Conservation (phyloP, 2,113 vertebrate genomes). For the Vombatus ursinus region DNA sequence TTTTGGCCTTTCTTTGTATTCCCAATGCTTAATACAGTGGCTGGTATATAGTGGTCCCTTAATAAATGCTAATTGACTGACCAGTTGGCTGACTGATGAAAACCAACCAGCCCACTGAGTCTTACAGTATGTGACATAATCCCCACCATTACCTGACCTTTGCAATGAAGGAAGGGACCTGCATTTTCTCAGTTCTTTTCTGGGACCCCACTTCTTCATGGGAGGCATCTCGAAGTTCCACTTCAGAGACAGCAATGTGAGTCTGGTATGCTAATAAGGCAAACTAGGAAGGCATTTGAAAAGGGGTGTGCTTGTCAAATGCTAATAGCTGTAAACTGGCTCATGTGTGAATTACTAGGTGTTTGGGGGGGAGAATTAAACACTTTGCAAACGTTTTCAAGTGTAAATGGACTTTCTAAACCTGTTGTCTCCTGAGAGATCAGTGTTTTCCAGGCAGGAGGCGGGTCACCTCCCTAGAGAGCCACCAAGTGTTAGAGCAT, state of each 20-base stretch:
- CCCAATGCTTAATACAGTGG: neutral
- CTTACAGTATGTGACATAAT: neutral
- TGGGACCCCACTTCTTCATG: neutral
- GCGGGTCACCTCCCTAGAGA: neutral
- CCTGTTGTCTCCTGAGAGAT: neutral
- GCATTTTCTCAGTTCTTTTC: neutral
- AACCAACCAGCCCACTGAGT: neutral
- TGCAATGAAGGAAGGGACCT: neutral
- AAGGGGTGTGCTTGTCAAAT: constrained; percentile 9
- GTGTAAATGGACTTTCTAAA: constrained; percentile 18
- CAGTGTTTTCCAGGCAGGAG: neutral
- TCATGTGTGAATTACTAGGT: constrained; percentile 1
- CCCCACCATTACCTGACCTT: neutral
- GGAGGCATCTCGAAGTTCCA: neutral
- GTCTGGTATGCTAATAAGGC: neutral
- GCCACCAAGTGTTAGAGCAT: neutral
- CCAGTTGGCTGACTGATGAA: neutral
- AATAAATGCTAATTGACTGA: neutral
- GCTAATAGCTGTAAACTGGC: constrained; percentile 6
- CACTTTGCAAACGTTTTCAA: neutral
- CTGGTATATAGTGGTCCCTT: neutral
- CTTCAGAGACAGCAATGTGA: neutral
- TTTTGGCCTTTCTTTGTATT: neutral
- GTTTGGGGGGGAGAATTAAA: neutral
- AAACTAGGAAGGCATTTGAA: constrained; percentile 2